These are phyloP conservation scores for Artemia sinica DNA, from an alignment of 2,888 invertebrate genomes.

Conservation along the genomic window DNA sequence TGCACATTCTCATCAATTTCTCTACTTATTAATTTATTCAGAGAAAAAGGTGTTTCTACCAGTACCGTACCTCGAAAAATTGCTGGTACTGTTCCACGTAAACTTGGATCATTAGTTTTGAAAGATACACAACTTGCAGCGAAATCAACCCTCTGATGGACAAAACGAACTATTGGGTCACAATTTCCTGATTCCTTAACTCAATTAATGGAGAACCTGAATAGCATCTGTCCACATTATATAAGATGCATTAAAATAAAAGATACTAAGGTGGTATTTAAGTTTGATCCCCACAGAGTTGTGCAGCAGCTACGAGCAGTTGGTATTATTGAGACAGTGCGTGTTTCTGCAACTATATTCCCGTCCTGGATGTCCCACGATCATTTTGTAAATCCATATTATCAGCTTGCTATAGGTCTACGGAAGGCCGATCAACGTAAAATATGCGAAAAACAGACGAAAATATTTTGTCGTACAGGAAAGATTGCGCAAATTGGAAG, in stretches of 20 bases:
- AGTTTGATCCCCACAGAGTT: conserved; percentile 65
- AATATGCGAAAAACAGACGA: no score
- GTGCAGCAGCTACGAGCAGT: conserved; percentile 87
- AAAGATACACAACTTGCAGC: background rate
- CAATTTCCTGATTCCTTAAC: conserved; percentile 85
- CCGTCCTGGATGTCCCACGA: conserved; percentile 50
- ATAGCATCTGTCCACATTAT: conserved; percentile 92
- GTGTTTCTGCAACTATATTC: conserved; percentile 94
- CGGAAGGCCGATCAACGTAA: no score
- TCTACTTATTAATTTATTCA: background rate
- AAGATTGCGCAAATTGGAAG: no score
- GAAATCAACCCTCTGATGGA: conserved; percentile 22
- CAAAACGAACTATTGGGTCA: conserved; percentile 43
- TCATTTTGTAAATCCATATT: no score
- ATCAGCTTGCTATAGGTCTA: no score
- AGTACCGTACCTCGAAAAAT: background rate
- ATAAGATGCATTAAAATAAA: conserved; percentile 96
- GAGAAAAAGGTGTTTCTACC: background rate
- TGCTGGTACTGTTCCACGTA: background rate
- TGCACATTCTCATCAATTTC: conserved; percentile 36
- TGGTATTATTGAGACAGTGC: conserved; percentile 90
- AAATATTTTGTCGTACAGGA: no score
- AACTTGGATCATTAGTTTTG: background rate
- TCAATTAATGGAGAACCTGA: conserved; percentile 77
- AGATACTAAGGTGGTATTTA: conserved; percentile 65